Evolutionary conservation across 2,113 vertebrate genomes (phyloP).

Genomic region (Hystrix cristata): DNA sequence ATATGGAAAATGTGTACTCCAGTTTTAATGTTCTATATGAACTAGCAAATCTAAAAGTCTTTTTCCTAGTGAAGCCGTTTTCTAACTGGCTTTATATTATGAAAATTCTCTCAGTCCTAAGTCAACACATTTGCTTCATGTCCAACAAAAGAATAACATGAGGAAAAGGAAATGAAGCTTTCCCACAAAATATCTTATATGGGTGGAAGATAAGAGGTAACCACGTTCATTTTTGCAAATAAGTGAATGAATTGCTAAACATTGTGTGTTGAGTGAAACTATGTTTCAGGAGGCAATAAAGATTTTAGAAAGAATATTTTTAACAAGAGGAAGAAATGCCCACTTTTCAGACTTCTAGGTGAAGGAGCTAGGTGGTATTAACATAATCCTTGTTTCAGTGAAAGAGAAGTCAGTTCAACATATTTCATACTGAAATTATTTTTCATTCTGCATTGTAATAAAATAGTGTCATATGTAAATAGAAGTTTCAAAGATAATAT

Average conservation of each 20-base stretch:
- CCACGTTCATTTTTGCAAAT: background rate
- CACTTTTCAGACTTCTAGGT: background rate
- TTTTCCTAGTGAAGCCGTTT: background rate
- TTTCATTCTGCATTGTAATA: background rate
- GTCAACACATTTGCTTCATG: background rate
- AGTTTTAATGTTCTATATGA: background rate
- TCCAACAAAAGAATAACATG: background rate
- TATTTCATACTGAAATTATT: conserved; percentile 14
- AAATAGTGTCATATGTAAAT: background rate
- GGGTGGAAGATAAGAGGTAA: background rate
- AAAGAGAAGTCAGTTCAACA: background rate
- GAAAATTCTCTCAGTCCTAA: background rate
- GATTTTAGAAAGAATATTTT: conserved; percentile 53
- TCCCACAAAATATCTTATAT: background rate
- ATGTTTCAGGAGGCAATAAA: background rate
- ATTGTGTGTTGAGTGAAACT: background rate
- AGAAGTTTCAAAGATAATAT: background rate
- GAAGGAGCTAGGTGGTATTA: background rate
- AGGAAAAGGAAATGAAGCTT: background rate
- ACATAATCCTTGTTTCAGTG: background rate
- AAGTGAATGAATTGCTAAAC: background rate
- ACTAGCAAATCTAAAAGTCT: background rate
- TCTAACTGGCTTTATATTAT: background rate
- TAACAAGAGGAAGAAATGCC: background rate
- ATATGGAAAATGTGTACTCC: background rate